These are phyloP conservation scores for Cetoscarus ocellatus DNA, from an alignment of 2,797 vertebrate genomes.

Conservation along the genomic window DNA sequence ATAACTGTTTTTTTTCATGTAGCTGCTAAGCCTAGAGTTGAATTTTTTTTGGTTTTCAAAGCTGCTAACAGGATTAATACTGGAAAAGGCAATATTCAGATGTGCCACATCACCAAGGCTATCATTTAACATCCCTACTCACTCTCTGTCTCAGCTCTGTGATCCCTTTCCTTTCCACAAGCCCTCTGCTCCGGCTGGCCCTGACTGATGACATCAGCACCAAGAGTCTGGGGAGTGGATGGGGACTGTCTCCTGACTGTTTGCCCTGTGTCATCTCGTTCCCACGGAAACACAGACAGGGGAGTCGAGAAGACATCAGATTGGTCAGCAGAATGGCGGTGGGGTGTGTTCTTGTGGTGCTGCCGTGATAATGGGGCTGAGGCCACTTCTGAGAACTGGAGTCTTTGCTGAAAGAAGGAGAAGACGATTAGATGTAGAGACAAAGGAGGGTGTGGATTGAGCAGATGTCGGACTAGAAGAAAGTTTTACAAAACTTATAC, in stretches of 20 bases:
- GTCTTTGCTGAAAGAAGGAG: constrained; percentile 68
- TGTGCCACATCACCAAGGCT: constrained; percentile 6
- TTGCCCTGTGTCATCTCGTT: constrained; percentile 73
- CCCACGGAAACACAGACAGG: constrained; percentile 85
- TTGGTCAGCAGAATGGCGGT: constrained; percentile 64
- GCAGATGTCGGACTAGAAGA: background rate
- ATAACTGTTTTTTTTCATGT: background rate
- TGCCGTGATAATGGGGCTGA: constrained; percentile 69
- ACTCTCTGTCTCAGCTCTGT: constrained; percentile 77
- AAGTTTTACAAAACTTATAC: constrained; percentile 5
- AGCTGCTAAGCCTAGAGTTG: background rate
- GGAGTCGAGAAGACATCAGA: constrained; percentile 74
- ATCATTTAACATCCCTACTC: constrained; percentile 50
- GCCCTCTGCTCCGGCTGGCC: constrained; percentile 34
- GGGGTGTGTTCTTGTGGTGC: constrained; percentile 69
- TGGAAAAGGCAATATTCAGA: background rate
- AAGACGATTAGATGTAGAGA: constrained; percentile 12
- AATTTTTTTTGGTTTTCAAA: constrained; percentile 8
- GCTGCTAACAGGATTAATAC: constrained; percentile 16
- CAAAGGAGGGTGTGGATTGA: background rate
- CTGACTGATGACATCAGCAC: constrained; percentile 50
- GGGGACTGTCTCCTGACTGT: constrained; percentile 62
- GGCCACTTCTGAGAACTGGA: constrained; percentile 80
- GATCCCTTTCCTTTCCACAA: constrained; percentile 64
- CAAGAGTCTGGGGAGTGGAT: constrained; percentile 59